These are phyloP conservation scores for Bagarius yarrelli DNA, from an alignment of 2,113 vertebrate species.

Conservation along the genomic window DNA sequence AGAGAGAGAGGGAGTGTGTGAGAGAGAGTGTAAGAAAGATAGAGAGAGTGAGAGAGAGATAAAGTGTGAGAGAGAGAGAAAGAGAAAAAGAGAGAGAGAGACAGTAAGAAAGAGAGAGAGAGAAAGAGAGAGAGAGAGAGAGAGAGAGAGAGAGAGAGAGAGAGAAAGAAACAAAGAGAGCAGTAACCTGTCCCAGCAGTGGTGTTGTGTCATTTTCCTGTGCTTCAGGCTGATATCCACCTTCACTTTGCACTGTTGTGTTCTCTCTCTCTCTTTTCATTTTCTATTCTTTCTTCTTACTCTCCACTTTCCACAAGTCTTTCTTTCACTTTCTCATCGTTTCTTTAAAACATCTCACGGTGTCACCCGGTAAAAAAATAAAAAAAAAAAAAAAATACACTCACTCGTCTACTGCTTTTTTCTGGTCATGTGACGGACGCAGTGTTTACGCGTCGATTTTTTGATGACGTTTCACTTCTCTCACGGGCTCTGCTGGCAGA, in stretches of 20 bases:
- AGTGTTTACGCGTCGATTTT: not conserved
- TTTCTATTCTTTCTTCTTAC: not conserved
- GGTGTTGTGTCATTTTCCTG: constrained; percentile 20
- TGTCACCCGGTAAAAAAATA: not conserved
- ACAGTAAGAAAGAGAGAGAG: too few relatives aligned
- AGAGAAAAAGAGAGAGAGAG: too few relatives aligned
- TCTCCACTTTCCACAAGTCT: not conserved
- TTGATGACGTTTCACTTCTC: not conserved
- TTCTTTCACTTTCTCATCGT: not conserved
- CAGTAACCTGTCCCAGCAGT: constrained; percentile 40
- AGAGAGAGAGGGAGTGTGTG: too few relatives aligned
- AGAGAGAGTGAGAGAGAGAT: too few relatives aligned
- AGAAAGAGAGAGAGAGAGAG: too few relatives aligned
- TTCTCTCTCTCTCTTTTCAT: constrained; percentile 28
- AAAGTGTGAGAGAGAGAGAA: too few relatives aligned
- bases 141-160: not conserved
- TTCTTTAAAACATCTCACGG: not conserved
- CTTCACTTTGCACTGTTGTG: constrained; percentile 1
- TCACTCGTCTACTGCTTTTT: not conserved
- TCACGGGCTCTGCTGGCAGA: not conserved
- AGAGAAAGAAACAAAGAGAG: not conserved
- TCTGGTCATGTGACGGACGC: not conserved
- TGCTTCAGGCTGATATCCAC: constrained; percentile 27
- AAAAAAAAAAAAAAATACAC: too few relatives aligned
- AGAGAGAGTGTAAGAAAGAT: too few relatives aligned